Base-by-base conservation (phyloP, 2,888 invertebrate genomes). In the Exocentrus adspersus region DNA sequence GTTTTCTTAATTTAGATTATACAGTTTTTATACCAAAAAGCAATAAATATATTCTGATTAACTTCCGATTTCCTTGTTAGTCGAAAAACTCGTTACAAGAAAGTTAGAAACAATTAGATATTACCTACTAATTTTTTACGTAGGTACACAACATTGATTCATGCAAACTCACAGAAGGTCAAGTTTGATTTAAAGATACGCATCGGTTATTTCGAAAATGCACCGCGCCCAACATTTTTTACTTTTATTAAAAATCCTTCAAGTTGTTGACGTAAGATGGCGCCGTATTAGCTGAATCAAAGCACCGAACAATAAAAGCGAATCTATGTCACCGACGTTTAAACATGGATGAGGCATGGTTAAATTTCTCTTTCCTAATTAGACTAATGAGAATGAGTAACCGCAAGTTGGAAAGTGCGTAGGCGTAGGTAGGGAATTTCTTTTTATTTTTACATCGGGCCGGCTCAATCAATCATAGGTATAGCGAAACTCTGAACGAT, bases 381-480 rank as follows among this genome's bases (percentile, higher is more conserved):
- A 37, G 37, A 1, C 12, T 37, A 37, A 37, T n/a, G 24, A 24
- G 24, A 24, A 24, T n/a, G 14, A n/a, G 37, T 12, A n/a, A 37
- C n/a, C 3, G 37, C 12, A 37, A 37, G 37, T 37, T 37, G 37
- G 37, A 37, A 37, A 37, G 37, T 37, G 37, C 12, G 37, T 37
- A 37, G 37, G 37, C 14, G 37, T 37, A 37, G n/a, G 37, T 37
- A 37, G 37, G 37, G 37, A 30, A 37, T n/a, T 37, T 37, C 37
- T 6, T 37, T 37, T 37, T n/a, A 12, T 5, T n/a, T n/a, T n/a
- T 12, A n/a, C 37, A 24, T 24, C 24, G 7, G 24, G 24, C 24
- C 7, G 3, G 24, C 24, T 24, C n/a, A n/a, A n/a, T 24, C 24
- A 24, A 7, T 24, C 24, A 24, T 7, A n/a, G n/a, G n/a, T n/a